Evolutionary conservation across 2,888 invertebrate genomes (phyloP).

Genomic region (Ectemnius lituratus): DNA sequence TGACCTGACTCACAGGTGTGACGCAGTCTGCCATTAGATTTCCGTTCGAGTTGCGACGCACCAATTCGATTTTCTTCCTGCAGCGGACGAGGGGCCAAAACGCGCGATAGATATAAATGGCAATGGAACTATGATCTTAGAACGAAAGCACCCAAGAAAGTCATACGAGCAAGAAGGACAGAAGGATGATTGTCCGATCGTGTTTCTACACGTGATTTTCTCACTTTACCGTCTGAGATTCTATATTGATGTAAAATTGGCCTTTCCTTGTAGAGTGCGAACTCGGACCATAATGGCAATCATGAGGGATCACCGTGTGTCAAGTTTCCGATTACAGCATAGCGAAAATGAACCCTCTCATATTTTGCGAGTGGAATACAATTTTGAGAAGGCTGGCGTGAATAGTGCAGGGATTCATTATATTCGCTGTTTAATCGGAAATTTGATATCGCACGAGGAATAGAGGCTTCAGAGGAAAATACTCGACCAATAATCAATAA

Average conservation of each 20-base stretch:
- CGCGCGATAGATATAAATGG: conserved; percentile 64
- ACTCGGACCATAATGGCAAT: conserved; percentile 21
- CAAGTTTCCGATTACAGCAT: conserved; percentile 16
- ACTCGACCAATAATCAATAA: conserved; percentile 58
- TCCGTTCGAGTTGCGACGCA: conserved; percentile 34
- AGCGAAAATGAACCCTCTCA: conserved; percentile 18
- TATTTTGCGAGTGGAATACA: conserved; percentile 8
- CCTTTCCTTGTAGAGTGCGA: conserved; percentile 47
- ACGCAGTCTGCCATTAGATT: conserved; percentile 10
- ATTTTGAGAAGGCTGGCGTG: neutral
- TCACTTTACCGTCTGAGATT: conserved; percentile 42
- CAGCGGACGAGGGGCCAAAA: conserved; percentile 72
- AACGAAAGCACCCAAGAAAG: conserved; percentile 38
- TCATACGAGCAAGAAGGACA: conserved; percentile 45
- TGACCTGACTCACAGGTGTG: neutral
- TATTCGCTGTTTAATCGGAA: neutral
- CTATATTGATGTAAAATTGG: conserved; percentile 47
- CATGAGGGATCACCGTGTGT: neutral
- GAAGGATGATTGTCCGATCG: conserved; percentile 15
- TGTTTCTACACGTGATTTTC: conserved; percentile 43
- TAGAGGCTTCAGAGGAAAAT: conserved; percentile 48
- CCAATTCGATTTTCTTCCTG: conserved; percentile 58
- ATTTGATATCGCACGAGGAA: conserved; percentile 31
- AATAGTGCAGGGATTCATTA: neutral
- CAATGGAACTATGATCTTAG: conserved; percentile 39